Base-by-base conservation (phyloP, 2,113 vertebrate genomes). In the Pogonocichla stellata region DNA sequence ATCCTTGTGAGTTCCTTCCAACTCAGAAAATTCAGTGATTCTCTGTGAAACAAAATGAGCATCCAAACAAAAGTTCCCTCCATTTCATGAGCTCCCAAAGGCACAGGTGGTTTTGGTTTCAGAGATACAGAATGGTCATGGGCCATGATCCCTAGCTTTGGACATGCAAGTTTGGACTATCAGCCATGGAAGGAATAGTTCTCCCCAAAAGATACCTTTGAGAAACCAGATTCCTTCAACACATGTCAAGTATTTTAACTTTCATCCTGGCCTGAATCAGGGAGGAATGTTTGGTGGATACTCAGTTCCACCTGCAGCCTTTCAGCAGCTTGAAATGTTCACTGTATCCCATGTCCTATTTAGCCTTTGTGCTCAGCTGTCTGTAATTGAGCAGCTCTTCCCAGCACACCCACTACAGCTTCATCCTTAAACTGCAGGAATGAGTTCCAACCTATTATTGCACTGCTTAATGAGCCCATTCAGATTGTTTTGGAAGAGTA, bases 401-500 rank as follows among this genome's bases (percentile, higher is more conserved):
- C 87, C 86, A 93, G 92, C 82, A 89, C 70, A 85, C 53, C 78
- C 85, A 53, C 95, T 71, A 70, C 83, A 96, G 80, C 92, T 95
- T 91, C 93, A 93, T 92, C 91, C 80, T 84, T 34, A 58, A 50
- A 66, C 71, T 54, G 74, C 80, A 84, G 88, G 57, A 97, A 75
- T 15, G 57, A 81, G 87, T 91, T 95, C 95, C 93, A 93, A 29
- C 90, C 93, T 92, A 94, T 96, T 95, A 96, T 85, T 93, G 86
- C 86, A 48, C 93, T 96, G 96, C 79, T 96, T 97, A 97, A 97
- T 97, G 97, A 96, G 78, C 96, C 97, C 4, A 28, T 67, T 86
- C 92, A 82, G 95, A 88, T 91, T 95, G 96, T 45, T 96, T 95
- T 96, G 95, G 97, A 97, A 97, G 96, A 97, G 90, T 58, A 91